These are phyloP conservation scores for Drosophila parabipectinata DNA, from an alignment of 1,140 invertebrate genomes.

Conservation along the genomic window DNA sequence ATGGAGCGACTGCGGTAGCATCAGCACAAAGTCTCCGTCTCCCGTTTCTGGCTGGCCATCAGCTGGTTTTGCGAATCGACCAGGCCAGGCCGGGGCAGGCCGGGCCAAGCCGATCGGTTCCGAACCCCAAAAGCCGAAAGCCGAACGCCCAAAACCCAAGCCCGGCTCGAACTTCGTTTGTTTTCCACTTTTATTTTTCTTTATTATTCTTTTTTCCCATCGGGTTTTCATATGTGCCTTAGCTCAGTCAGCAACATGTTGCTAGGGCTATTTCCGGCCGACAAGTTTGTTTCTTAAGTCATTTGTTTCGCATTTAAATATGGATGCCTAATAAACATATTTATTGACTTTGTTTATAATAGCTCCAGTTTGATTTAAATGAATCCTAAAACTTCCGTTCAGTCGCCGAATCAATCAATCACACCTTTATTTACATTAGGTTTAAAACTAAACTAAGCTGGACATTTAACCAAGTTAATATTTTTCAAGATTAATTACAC, in stretches of 20 bases:
- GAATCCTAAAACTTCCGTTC: not conserved
- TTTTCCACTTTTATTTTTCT: constrained; percentile 25
- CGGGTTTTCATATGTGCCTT: constrained; percentile 52
- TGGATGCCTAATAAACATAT: not conserved
- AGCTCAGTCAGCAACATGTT: constrained; percentile 27
- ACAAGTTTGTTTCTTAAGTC: not conserved
- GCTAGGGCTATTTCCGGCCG: constrained; percentile 36
- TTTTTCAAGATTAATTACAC: not conserved
- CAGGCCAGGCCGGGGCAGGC: not conserved
- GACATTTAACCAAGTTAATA: not conserved
- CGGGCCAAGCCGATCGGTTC: constrained; percentile 20
- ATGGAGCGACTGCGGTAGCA: constrained; percentile 74
- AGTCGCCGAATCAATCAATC: not conserved
- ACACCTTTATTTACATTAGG: not conserved
- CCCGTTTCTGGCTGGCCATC: constrained; percentile 56
- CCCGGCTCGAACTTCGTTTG: constrained; percentile 37
- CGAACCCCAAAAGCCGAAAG: constrained; percentile 48
- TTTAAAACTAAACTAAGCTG: not conserved
- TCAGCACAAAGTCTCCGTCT: constrained; percentile 78
- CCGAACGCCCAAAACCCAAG: constrained; percentile 39
- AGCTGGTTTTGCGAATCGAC: constrained; percentile 59
- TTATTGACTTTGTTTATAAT: not conserved
- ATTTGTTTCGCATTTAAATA: not conserved
- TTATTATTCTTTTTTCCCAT: constrained; percentile 37
- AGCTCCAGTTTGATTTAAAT: too few species aligned